Conservation (phyloP, 2,888 invertebrate species). For the Parnassius mnemosyne region DNA sequence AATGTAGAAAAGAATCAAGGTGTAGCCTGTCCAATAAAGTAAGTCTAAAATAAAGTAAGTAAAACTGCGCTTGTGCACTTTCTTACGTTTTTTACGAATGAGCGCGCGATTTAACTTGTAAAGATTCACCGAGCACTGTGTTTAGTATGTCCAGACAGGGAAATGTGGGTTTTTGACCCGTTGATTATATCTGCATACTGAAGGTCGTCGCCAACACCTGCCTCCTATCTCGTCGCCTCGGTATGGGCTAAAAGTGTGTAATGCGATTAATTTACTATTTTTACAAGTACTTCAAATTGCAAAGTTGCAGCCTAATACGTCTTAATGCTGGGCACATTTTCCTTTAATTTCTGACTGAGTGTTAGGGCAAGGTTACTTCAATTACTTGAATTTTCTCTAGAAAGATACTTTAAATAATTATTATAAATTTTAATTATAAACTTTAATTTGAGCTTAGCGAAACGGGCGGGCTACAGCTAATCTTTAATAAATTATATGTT, state of each 20-base stretch:
- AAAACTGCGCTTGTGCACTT: slow-evolving; percentile 7
- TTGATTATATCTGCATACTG: slow-evolving; percentile 54
- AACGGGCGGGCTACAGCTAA: no score
- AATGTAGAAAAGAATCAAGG: neutral
- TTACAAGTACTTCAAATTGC: no score
- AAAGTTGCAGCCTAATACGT: no score
- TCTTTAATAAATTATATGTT: no score
- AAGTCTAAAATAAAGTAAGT: neutral
- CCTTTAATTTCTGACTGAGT: no score
- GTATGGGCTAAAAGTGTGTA: neutral
- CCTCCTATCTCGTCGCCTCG: slow-evolving; percentile 26
- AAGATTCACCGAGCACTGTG: slow-evolving; percentile 11
- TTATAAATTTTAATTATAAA: no score
- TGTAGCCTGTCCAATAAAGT: neutral
- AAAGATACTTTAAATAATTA: no score
- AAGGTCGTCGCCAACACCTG: slow-evolving; percentile 61
- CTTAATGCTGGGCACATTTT: no score
- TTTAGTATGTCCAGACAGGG: slow-evolving; percentile 3
- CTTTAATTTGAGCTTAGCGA: no score
- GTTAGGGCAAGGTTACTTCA: no score
- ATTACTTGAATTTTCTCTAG: no score
- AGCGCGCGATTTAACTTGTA: slow-evolving; percentile 18
- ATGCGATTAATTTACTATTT: no score
- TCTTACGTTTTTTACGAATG: slow-evolving; percentile 9
- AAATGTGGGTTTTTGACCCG: slow-evolving; percentile 56